Evolutionary conservation across 2,113 vertebrate genomes (phyloP).

Genomic region (Sturnus vulgaris): DNA sequence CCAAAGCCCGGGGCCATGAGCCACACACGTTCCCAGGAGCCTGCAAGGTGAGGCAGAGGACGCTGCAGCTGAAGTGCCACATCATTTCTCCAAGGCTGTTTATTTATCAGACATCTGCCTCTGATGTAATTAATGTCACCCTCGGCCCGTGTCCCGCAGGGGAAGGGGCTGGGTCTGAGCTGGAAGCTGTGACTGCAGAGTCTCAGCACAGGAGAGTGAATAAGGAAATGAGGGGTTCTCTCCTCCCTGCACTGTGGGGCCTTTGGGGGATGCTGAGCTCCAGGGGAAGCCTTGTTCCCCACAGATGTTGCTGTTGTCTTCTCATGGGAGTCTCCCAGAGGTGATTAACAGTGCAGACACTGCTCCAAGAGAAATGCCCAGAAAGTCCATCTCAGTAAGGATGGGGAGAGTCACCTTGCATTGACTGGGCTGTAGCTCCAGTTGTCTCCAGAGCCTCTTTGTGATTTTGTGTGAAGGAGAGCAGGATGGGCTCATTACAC

Average conservation of each 20-base stretch:
- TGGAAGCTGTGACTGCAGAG: not conserved
- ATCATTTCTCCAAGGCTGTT: not conserved
- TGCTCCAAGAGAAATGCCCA: not conserved
- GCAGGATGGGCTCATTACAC: not conserved
- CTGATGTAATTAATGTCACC: not conserved
- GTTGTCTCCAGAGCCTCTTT: not conserved
- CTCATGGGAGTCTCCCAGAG: not conserved
- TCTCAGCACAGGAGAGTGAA: rapidly evolving
- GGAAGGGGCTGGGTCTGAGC: rapidly evolving
- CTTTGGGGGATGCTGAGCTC: not conserved
- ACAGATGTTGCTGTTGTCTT: rapidly evolving
- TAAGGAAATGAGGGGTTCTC: rapidly evolving
- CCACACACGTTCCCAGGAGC: not conserved
- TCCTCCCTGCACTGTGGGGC: rapidly evolving
- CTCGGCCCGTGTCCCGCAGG: not conserved
- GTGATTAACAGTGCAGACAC: not conserved
- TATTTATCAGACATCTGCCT: constrained; percentile 14
- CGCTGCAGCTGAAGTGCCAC: not conserved
- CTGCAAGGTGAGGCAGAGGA: not conserved
- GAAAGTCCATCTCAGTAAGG: not conserved
- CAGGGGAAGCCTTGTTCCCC: rapidly evolving
- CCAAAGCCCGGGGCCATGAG: rapidly evolving
- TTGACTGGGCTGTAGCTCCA: not conserved
- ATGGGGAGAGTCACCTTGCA: not conserved
- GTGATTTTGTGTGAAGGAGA: not conserved